Conservation (phyloP, 2,888 invertebrate genomes). For the Penaeus monodon region DNA sequence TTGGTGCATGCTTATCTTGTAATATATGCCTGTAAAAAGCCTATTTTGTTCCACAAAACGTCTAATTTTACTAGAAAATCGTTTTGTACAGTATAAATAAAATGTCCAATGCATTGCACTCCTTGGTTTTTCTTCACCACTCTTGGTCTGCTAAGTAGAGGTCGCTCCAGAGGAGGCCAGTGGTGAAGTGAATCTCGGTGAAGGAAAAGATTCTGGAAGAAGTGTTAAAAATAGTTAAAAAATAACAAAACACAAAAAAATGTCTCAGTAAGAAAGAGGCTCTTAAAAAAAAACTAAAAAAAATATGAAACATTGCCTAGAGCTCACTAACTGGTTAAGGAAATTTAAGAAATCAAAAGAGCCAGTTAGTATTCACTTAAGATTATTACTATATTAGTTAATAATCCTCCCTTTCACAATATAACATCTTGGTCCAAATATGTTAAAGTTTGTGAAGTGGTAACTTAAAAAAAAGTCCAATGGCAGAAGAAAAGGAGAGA, state of each 20-base stretch:
- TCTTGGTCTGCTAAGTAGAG: conserved; percentile 24
- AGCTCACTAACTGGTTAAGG: too few relatives aligned
- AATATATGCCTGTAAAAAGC: conserved; percentile 62
- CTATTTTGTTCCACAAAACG: conserved; percentile 62
- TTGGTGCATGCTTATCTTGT: conserved; percentile 62
- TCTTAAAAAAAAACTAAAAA: too few relatives aligned
- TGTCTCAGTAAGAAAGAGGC: background rate
- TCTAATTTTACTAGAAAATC: conserved; percentile 62
- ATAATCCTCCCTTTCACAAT: conserved; percentile 11
- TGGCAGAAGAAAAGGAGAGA: background rate
- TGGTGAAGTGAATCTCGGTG: conserved; percentile 28
- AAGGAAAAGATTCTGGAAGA: background rate
- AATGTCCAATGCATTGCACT: conserved; percentile 55
- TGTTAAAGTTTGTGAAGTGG: conserved; percentile 13
- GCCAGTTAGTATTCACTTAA: conserved; percentile 8
- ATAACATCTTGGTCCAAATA: background rate
- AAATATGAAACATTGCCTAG: too few relatives aligned
- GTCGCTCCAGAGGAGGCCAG: conserved; percentile 31
- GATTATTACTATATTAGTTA: background rate
- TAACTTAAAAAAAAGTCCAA: background rate
- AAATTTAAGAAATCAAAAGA: too few relatives aligned
- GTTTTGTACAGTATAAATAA: conserved; percentile 62
- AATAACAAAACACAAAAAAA: conserved; percentile 23
- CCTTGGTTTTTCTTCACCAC: conserved; percentile 57
- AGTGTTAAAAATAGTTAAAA: conserved; percentile 23